Percentiles rank a stretch among this genome's conserved stretches.
phyloP scores from a whole-genome alignment of 1,140 invertebrate genomes.

The Macrocentrus cingulum region DNA sequence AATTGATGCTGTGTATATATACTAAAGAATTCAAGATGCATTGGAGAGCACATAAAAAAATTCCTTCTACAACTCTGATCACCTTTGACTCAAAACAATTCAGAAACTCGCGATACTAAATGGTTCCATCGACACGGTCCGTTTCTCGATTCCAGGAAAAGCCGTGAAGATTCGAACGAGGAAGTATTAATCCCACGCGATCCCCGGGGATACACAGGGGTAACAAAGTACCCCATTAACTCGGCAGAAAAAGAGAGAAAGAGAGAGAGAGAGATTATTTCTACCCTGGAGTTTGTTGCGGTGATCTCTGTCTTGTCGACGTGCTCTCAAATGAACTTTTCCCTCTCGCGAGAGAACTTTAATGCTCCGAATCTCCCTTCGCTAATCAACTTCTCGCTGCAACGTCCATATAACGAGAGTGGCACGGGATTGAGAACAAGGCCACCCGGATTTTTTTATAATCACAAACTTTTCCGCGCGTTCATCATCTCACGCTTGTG shows the following conservation, averaged over 20 bases:
- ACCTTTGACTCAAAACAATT: background rate
- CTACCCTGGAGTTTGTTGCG: slow-evolving; percentile 10
- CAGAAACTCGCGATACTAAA: slow-evolving; percentile 5
- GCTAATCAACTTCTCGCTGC: slow-evolving; percentile 18
- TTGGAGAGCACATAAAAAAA: no score
- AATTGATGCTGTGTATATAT: no score
- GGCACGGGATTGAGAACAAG: slow-evolving; percentile 12
- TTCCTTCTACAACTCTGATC: no score
- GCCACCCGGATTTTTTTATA: slow-evolving; percentile 11
- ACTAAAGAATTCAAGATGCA: no score
- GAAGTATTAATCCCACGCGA: slow-evolving; percentile 39
- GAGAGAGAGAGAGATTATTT: slow-evolving; percentile 20
- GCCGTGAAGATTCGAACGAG: slow-evolving; percentile 37
- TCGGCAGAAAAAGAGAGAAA: slow-evolving; percentile 7
- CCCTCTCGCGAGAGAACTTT: slow-evolving; percentile 21
- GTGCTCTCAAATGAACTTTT: background rate
- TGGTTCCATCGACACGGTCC: slow-evolving; percentile 18
- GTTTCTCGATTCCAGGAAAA: slow-evolving; percentile 23
- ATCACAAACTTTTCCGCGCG: background rate
- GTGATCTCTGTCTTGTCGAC: slow-evolving; percentile 11
- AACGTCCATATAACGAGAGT: slow-evolving; percentile 16
- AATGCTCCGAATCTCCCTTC: slow-evolving; percentile 27
- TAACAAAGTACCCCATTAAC: slow-evolving; percentile 42
- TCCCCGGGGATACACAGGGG: slow-evolving; percentile 28
- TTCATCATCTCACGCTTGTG: background rate